Evolutionary conservation across 2,113 vertebrate genomes (phyloP), one percentile per base, ranked within the genome.

Genomic region (Laticauda colubrina): DNA sequence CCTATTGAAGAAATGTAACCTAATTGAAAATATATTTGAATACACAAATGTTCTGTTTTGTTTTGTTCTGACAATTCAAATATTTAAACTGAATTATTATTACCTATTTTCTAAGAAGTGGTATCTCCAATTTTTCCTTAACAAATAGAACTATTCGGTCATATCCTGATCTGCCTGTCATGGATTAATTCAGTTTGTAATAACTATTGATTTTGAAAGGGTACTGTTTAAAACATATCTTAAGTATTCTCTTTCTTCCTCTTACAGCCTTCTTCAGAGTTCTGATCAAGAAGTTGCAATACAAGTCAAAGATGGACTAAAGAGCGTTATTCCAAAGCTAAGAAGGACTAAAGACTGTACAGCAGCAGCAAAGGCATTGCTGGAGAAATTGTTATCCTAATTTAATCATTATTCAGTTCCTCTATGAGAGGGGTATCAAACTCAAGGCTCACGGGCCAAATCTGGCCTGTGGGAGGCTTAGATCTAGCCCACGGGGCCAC

Each of bases 191-290:
- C 94, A 45, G 21, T 0, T 91, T 20, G 85, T 26, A 1, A 93
- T 5, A 1, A 0, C 11, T 3, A 34, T 92, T 43, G 34, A 21
- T 43, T 81, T 81, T 81, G 9, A 81, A 81, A 81, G 75, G 75
- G 9, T 81, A 81, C 34, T 81, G 34, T 43, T 81, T 43, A 81
- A 9, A 39, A 81, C 75, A 91, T 20, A 20, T 91, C 29, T 94
- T 23, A 93, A 91, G 87, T 34, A 5, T 9, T 88, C 90, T 3
- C 1, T 0, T 55, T 89, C 57, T 94, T 93, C 23, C 23, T 4
- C 24, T 92, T 95, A 43, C 93, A 99, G 99, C 94, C 98, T 99
- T 92, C 98, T 99, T 39, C 98, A 98, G 95, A 98, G 98, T 90
- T 94, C 95, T 0, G 97, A 99, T 90, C 95, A 97, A 93, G 96